Conservation (phyloP, 2,113 vertebrate genomes). For the Coturnix japonica region DNA sequence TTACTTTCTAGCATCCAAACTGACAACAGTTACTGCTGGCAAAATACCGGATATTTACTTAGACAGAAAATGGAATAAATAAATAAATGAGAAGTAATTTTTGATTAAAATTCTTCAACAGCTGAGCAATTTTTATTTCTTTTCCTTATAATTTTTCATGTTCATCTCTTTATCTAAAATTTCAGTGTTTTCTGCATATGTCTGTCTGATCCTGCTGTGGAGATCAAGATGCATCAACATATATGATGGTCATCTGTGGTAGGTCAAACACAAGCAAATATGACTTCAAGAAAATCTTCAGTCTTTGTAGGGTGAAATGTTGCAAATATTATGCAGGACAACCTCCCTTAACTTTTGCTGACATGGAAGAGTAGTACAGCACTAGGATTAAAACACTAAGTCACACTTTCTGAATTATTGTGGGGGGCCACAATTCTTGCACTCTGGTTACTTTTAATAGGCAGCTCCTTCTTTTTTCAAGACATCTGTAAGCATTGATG, state of each 20-base stretch:
- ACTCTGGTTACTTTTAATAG: not conserved
- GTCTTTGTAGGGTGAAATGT: not conserved
- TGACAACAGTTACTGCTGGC: not conserved
- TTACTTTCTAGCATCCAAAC: not conserved
- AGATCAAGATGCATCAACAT: fast-evolving
- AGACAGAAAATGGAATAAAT: not conserved
- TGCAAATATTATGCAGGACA: fast-evolving
- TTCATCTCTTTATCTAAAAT: not conserved
- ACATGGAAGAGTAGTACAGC: not conserved
- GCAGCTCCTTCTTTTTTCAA: not conserved
- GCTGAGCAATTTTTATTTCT: not conserved
- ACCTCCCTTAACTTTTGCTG: not conserved
- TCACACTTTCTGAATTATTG: not conserved
- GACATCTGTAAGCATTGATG: not conserved
- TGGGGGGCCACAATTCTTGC: not conserved
- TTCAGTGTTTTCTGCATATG: not conserved
- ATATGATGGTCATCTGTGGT: not conserved
- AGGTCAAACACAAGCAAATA: not conserved
- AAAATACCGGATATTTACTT: not conserved
- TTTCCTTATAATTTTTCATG: not conserved
- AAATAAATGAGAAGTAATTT: not conserved
- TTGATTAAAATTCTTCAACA: not conserved
- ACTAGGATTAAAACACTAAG: not conserved
- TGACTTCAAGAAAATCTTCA: not conserved
- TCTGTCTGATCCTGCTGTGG: not conserved